phyloP scores from a whole-genome alignment of 1,140 invertebrate species.

The Anoplophora glabripennis region DNA sequence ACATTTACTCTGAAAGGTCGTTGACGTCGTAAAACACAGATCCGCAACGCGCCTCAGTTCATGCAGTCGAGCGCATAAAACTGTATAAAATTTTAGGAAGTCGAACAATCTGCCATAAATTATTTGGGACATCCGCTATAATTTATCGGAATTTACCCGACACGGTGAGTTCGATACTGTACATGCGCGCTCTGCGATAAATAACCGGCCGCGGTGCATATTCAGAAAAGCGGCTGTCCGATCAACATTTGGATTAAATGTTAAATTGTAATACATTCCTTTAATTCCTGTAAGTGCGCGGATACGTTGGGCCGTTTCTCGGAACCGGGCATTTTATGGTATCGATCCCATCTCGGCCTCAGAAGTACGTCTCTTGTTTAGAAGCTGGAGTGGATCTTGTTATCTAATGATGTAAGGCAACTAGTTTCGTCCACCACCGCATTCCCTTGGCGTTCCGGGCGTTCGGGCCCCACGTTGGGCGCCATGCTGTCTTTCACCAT shows the following conservation, averaged over 20 bases:
- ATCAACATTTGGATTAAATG: slow-evolving; percentile 44
- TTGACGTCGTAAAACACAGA: too few species aligned
- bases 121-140: slow-evolving; percentile 34
- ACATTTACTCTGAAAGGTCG: too few species aligned
- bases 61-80: too few species aligned
- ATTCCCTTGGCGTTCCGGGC: too few species aligned
- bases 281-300: slow-evolving; percentile 36
- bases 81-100: slow-evolving; percentile 18
- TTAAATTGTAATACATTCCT: slow-evolving; percentile 43
- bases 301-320: slow-evolving; percentile 25
- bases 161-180: slow-evolving; percentile 32
- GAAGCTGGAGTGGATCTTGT: too few species aligned
- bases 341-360: too few species aligned
- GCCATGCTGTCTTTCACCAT: too few species aligned
- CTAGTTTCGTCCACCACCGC: too few species aligned
- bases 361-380: too few species aligned
- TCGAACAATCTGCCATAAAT: slow-evolving; percentile 26
- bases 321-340: slow-evolving; percentile 8
- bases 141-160: slow-evolving; percentile 36
- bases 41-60: too few species aligned
- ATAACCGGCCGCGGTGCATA: slow-evolving; percentile 27
- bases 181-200: slow-evolving; percentile 33
- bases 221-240: slow-evolving; percentile 33
- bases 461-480: too few species aligned
- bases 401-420: too few species aligned